phyloP scores from a whole-genome alignment of 2,113 vertebrate species.

The Trichechus manatus region DNA sequence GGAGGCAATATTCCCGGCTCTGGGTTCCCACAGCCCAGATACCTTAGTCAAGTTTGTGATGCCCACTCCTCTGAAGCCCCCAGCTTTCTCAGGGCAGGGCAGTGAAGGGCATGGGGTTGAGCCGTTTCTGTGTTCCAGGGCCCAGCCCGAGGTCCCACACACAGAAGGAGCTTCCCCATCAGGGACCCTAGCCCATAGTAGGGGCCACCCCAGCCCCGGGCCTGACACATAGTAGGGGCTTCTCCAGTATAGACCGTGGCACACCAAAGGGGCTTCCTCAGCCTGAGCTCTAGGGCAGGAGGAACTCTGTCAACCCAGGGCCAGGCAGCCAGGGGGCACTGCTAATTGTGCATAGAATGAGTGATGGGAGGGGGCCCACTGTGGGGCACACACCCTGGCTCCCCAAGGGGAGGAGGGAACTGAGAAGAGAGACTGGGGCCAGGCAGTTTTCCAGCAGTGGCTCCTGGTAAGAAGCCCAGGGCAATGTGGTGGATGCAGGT shows the following conservation, averaged over 20 bases:
- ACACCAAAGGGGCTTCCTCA: conserved; percentile 1
- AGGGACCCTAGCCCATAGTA: background rate
- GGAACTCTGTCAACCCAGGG: background rate
- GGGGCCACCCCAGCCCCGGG: background rate
- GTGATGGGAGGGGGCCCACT: background rate
- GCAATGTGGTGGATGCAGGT: background rate
- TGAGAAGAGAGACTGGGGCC: background rate
- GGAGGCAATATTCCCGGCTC: background rate
- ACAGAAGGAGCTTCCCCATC: background rate
- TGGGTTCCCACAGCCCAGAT: background rate
- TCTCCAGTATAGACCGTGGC: background rate
- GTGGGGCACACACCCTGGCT: background rate
- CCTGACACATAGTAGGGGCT: background rate
- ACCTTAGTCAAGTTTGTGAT: background rate
- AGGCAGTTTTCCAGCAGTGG: background rate
- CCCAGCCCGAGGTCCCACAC: background rate
- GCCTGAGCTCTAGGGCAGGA: background rate
- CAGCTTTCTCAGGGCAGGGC: background rate
- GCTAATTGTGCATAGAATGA: background rate
- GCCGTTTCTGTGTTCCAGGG: background rate
- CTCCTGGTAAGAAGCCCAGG: background rate
- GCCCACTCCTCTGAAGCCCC: background rate
- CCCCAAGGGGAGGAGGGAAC: background rate
- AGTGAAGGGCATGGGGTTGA: background rate
- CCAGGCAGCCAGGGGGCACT: background rate